Conservation (phyloP, 2,113 vertebrate species). For the Sylvilagus bachmani region DNA sequence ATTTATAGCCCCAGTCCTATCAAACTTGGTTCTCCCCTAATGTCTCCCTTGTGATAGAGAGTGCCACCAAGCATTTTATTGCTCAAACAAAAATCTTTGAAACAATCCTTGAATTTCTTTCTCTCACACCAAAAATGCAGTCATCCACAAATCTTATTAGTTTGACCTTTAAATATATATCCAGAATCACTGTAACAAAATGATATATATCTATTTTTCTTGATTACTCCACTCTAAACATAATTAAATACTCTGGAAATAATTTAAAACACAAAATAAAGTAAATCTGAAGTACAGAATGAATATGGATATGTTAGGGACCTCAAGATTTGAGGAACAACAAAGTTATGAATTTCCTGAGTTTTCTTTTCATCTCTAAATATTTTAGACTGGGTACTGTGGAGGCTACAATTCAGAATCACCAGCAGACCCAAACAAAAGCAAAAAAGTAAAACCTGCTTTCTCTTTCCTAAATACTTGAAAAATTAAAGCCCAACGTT, state of each 20-base stretch:
- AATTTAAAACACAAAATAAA: background rate
- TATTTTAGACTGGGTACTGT: background rate
- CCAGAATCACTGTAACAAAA: background rate
- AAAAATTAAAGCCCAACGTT: background rate
- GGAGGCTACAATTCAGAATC: background rate
- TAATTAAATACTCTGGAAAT: background rate
- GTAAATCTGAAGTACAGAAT: background rate
- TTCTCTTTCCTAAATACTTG: background rate
- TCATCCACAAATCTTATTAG: conserved; percentile 8
- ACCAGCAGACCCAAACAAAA: background rate
- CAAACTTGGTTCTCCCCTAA: background rate
- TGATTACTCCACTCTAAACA: background rate
- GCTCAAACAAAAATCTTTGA: background rate
- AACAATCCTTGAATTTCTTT: background rate
- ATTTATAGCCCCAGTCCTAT: background rate
- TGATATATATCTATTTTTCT: background rate
- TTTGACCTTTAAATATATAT: conserved; percentile 13
- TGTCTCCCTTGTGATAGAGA: background rate
- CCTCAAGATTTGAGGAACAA: background rate
- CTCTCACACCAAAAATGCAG: background rate
- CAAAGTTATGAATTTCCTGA: background rate
- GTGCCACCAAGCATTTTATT: background rate
- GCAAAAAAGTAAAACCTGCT: background rate
- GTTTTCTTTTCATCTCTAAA: conserved; percentile 13
- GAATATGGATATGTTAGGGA: background rate